A percentile compares a stretch with the other conserved stretches of the same genome.
These are phyloP conservation scores for Dinocampus coccinellae DNA, from an alignment of 2,888 invertebrate species.

Conservation along the genomic window DNA sequence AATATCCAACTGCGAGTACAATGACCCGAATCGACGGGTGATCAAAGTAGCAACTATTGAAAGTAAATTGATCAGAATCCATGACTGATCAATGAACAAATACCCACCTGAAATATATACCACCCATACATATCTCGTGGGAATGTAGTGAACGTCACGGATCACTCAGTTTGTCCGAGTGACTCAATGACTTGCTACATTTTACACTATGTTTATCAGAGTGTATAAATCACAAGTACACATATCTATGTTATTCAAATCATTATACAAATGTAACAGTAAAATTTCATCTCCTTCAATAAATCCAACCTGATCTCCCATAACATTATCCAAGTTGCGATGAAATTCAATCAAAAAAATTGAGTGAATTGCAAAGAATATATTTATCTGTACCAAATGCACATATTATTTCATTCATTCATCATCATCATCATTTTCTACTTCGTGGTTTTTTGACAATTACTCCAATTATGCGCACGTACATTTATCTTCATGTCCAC, in stretches of 20 bases:
- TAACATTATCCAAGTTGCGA: constrained; percentile 61
- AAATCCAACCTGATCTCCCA: constrained; percentile 56
- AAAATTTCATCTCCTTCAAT: constrained; percentile 49
- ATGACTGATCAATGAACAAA: background rate
- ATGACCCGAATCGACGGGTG: background rate
- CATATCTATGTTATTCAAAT: background rate
- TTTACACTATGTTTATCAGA: constrained; percentile 28
- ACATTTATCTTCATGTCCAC: too few relatives aligned
- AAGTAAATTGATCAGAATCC: background rate
- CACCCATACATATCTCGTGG: background rate
- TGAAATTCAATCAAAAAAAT: constrained; percentile 51
- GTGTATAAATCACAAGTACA: constrained; percentile 25
- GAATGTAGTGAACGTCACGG: background rate
- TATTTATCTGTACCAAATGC: background rate
- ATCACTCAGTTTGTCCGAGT: constrained; percentile 15
- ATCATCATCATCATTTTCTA: background rate
- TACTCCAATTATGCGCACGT: background rate
- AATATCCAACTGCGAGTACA: background rate
- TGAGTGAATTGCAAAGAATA: too few relatives aligned
- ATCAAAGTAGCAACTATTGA: background rate
- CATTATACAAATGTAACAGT: constrained; percentile 49
- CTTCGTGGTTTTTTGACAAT: background rate
- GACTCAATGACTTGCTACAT: constrained; percentile 19
- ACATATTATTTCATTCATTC: constrained; percentile 24
- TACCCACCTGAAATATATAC: background rate